Evolutionary conservation across 2,113 vertebrate genomes (phyloP).

Genomic region (Pteronura brasiliensis): DNA sequence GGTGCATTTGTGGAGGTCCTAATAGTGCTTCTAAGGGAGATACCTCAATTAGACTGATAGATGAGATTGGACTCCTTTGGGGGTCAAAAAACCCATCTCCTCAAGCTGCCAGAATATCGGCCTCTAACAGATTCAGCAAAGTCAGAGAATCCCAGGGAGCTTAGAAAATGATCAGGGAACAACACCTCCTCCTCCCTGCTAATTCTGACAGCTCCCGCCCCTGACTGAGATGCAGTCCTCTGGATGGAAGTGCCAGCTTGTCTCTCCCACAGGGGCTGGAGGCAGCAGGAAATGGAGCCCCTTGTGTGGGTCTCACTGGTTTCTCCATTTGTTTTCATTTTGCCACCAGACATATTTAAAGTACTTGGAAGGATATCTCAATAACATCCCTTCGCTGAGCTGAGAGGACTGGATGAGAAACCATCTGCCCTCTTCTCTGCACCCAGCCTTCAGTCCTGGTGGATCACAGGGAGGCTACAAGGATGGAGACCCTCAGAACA

Average conservation of each 20-base stretch:
- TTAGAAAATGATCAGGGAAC: slow-evolving; percentile 56
- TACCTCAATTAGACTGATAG: background rate
- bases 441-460: background rate
- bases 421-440: background rate
- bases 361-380: slow-evolving; percentile 76
- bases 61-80: slow-evolving; percentile 30
- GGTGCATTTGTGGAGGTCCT: background rate
- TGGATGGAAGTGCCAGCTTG: slow-evolving; percentile 57
- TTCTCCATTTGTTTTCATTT: slow-evolving; percentile 83
- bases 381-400: slow-evolving; percentile 54
- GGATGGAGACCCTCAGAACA: background rate
- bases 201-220: slow-evolving; percentile 23
- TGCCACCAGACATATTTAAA: slow-evolving; percentile 79
- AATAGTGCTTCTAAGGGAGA: background rate
- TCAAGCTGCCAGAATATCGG: slow-evolving; percentile 59
- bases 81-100: slow-evolving; percentile 49
- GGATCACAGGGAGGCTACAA: background rate
- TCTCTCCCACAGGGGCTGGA: slow-evolving; percentile 51
- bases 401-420: slow-evolving; percentile 64
- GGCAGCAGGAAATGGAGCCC: slow-evolving; percentile 49
- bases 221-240: slow-evolving; percentile 25
- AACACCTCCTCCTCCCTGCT: background rate
- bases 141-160: slow-evolving; percentile 41
- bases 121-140: slow-evolving; percentile 30
- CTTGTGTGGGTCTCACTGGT: background rate